Conservation (phyloP, 2,113 vertebrate species). For the Hystrix cristata region DNA sequence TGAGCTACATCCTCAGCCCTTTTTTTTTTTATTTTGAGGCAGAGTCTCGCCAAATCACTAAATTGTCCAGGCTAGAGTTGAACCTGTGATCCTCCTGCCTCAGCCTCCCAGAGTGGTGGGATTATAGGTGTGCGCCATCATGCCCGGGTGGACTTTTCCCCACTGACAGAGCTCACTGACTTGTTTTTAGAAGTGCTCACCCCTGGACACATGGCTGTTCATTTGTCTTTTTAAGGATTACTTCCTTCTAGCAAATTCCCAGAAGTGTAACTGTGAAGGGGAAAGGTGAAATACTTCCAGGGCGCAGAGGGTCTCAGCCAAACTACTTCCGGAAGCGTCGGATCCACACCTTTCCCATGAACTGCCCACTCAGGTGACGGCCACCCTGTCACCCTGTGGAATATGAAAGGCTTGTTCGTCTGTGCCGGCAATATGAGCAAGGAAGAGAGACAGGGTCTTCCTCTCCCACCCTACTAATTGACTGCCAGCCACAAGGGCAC, state of each 20-base stretch:
- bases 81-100: not conserved
- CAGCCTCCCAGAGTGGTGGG: not conserved
- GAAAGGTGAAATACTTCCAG: not conserved
- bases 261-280: not conserved
- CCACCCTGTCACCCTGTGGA: not conserved
- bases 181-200: not conserved
- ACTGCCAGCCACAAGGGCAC: no score
- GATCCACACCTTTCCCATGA: not conserved
- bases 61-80: not conserved
- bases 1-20: not conserved
- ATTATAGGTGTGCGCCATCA: not conserved
- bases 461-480: not conserved
- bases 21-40: not conserved
- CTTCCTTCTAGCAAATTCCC: slow-evolving; percentile 30
- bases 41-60: not conserved
- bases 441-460: not conserved
- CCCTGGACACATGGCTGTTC: not conserved
- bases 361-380: no score
- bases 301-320: not conserved
- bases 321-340: not conserved
- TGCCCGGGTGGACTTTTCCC: not conserved
- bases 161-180: not conserved
- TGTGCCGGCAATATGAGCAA: not conserved
- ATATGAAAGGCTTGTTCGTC: not conserved
- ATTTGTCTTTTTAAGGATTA: not conserved